These are phyloP conservation scores for Ameiurus melas DNA, from an alignment of 2,113 vertebrate genomes.

Conservation along the genomic window DNA sequence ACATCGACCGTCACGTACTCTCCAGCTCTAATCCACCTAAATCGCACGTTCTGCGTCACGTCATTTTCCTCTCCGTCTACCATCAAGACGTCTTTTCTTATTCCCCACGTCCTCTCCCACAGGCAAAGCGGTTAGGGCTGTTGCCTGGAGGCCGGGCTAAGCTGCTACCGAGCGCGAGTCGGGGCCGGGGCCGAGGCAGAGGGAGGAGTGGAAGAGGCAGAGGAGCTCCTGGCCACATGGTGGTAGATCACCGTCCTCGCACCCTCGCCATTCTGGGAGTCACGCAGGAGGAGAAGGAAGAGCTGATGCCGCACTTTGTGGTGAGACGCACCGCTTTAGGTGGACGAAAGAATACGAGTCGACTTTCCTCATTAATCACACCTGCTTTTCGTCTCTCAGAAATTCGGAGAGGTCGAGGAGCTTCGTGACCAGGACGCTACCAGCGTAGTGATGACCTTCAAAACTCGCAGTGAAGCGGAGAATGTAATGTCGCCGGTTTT, in stretches of 20 bases:
- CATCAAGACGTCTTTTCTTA: neutral
- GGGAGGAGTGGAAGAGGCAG: constrained; percentile 82
- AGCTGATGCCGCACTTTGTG: constrained; percentile 92
- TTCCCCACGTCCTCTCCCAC: neutral
- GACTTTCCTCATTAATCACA: neutral
- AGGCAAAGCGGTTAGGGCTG: constrained; percentile 92
- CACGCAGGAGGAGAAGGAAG: constrained; percentile 90
- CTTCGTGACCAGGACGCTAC: constrained; percentile 83
- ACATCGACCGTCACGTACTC: neutral
- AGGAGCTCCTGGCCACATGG: constrained; percentile 87
- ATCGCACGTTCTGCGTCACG: neutral
- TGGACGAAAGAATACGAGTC: neutral
- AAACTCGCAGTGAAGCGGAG: constrained; percentile 84
- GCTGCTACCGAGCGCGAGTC: constrained; percentile 56
- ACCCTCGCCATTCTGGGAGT: constrained; percentile 86
- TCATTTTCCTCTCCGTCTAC: neutral
- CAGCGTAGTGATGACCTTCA: constrained; percentile 85
- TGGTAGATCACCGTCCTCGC: constrained; percentile 93
- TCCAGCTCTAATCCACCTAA: neutral
- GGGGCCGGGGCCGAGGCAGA: constrained; percentile 79
- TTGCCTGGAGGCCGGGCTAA: constrained; percentile 85
- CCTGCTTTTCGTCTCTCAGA: constrained; percentile 64
- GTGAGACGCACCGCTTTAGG: constrained; percentile 69
- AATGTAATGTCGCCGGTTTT: constrained; percentile 71
- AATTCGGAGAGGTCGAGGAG: constrained; percentile 87